Base-by-base conservation (phyloP, 2,797 vertebrate genomes). In the Tachyglossus aculeatus region DNA sequence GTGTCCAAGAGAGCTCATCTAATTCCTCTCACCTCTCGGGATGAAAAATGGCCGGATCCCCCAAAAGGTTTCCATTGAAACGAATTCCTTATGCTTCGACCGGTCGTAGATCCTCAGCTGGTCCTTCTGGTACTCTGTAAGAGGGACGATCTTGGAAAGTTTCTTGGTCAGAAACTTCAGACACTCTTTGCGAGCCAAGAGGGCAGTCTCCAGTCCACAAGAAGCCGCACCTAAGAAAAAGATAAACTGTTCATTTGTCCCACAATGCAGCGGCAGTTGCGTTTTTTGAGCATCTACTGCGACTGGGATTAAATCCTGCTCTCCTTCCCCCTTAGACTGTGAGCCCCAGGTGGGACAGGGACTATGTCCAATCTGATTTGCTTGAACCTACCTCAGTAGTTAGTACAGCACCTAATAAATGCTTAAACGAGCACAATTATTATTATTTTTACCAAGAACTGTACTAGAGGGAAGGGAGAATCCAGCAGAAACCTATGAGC, bases 21-120 rank as follows among this genome's bases (percentile, higher is more conserved):
- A n/a, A 51, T 63, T 44, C 51, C 58, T 74, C 89, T 92, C 92
- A 95, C 98, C 97, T 88, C 90, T 91, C 41, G 95, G 85, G 55
- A 99, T 96, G 90, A 96, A 98, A 91, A 99, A 99, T 0, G 98
- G 98, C 43, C 95, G 91, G 37, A 99, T 96, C 83, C 97, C 98
- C 52, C 98, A 95, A 39, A 92, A 94, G 69, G 91, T 90, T 29
- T 95, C 94, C 9, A 93, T 93, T 90, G 93, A 96, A 65, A 93
- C 88, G 7, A 97, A 94, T 63, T 97, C 92, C 53, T 90, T 91
- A 9, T 85, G 66, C 56, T 93, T 85, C 33, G 79, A 82, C 84
- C 86, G 91, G 78, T 97, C 94, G 43, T 99, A 99, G 61, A 98
- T 95, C 64, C 88, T 91, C 10, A 99, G 85, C 31, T 96, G 92